A percentile compares a stretch with the other conserved stretches of the same genome.
phyloP scores from a whole-genome alignment of 2,113 vertebrate genomes.

The Caracal caracal region DNA sequence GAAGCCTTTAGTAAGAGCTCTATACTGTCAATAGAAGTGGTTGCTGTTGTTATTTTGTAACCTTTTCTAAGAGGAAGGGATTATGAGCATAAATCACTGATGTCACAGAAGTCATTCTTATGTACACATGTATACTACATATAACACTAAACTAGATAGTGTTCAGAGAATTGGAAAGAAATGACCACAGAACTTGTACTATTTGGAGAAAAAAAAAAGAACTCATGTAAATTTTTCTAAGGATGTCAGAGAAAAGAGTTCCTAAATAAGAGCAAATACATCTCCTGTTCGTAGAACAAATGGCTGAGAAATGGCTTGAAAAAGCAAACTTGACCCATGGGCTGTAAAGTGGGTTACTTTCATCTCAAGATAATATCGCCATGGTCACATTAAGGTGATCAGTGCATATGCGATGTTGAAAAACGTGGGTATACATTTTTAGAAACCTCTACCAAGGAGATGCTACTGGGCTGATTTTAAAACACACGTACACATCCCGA shows the following conservation, averaged over 20 bases:
- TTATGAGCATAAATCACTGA: not conserved
- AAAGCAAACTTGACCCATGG: not conserved
- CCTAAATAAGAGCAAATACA: not conserved
- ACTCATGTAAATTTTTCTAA: slow-evolving; percentile 28
- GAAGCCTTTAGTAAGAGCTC: not conserved
- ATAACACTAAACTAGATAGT: not conserved
- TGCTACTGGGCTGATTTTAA: not conserved
- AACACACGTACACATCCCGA: not conserved
- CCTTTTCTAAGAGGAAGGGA: not conserved
- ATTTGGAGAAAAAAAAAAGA: not conserved
- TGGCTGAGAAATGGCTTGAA: not conserved
- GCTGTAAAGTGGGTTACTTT: not conserved
- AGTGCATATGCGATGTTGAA: not conserved
- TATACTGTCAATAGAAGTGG: not conserved
- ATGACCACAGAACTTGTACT: not conserved
- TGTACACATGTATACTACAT: not conserved
- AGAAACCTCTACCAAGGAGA: not conserved
- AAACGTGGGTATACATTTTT: not conserved
- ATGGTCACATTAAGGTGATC: not conserved
- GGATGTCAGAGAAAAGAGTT: not conserved
- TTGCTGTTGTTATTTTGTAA: not conserved
- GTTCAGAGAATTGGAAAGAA: slow-evolving; percentile 11
- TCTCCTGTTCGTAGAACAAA: not conserved
- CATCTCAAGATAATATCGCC: slow-evolving; percentile 4
- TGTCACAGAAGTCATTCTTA: not conserved